Percentiles rank a stretch among this genome's conserved stretches.
phyloP scores from a whole-genome alignment of 2,113 vertebrate genomes.

The Spheniscus mendiculus region DNA sequence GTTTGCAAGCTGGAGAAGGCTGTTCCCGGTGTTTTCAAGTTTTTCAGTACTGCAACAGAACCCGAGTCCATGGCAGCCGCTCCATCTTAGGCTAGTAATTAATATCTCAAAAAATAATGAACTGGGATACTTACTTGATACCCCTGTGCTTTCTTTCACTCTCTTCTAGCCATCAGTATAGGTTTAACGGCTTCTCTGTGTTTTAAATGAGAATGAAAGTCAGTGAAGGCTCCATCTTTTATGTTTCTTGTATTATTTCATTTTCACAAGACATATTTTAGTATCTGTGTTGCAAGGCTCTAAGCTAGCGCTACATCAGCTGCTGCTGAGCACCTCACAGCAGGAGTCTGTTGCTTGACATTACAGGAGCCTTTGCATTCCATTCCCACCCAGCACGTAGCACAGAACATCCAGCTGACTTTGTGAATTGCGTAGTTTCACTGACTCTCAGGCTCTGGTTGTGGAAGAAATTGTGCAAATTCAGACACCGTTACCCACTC shows the following conservation, averaged over 20 bases:
- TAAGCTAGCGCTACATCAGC: neutral
- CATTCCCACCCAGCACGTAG: neutral
- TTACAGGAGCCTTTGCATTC: neutral
- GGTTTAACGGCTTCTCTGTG: neutral
- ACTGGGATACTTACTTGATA: neutral
- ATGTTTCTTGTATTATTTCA: neutral
- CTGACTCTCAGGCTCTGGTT: neutral
- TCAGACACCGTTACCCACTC: neutral
- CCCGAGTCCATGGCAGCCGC: fast-evolving
- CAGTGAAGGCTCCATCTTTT: neutral
- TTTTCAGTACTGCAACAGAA: neutral
- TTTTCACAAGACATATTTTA: neutral
- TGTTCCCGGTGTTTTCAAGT: neutral
- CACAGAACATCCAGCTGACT: neutral
- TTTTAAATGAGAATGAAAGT: neutral
- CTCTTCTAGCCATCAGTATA: neutral
- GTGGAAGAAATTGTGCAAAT: neutral
- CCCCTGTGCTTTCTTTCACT: neutral
- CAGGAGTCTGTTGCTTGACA: neutral
- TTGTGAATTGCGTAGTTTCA: neutral
- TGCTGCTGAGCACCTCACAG: neutral
- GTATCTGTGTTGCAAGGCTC: neutral
- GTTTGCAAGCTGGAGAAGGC: neutral
- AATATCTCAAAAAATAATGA: neutral
- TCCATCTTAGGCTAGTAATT: neutral